Evolutionary conservation across 2,888 invertebrate species (phyloP).

Genomic region (Erynnis tages): DNA sequence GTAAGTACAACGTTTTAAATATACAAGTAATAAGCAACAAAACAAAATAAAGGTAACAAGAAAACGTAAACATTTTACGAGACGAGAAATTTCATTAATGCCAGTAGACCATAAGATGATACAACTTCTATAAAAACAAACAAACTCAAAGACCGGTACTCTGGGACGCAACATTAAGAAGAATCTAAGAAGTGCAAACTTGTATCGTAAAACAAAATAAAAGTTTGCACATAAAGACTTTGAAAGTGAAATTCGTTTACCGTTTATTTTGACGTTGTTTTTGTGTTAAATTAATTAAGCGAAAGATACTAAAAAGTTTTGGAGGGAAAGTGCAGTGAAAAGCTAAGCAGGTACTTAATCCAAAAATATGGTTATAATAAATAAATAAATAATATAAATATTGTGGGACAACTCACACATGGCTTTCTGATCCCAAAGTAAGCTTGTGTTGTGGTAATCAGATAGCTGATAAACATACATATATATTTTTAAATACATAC

Average conservation of each 20-base stretch:
- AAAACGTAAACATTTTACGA: conserved; percentile 12
- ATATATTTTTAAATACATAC: too few relatives aligned
- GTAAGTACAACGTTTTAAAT: too few relatives aligned
- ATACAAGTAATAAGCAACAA: too few relatives aligned
- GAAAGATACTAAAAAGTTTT: background rate
- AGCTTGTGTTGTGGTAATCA: too few relatives aligned
- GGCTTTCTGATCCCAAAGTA: too few relatives aligned
- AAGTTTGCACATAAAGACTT: conserved; percentile 25
- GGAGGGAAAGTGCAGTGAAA: too few relatives aligned
- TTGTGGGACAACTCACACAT: too few relatives aligned
- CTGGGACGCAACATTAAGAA: conserved; percentile 17
- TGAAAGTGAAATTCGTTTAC: conserved; percentile 9
- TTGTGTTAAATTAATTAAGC: background rate
- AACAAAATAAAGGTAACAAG: background rate
- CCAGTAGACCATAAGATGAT: conserved; percentile 11
- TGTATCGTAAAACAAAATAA: conserved; percentile 24
- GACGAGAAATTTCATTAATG: conserved; percentile 5
- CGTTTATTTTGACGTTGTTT: conserved; percentile 6
- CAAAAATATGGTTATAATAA: too few relatives aligned
- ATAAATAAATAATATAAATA: too few relatives aligned
- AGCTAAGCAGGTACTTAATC: too few relatives aligned
- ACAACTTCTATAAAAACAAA: conserved; percentile 24
- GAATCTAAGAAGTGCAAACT: conserved; percentile 12
- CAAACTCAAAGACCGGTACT: conserved; percentile 8
- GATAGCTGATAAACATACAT: too few relatives aligned